Evolutionary conservation across 2,113 vertebrate species (phyloP), one percentile per base, ranked within the genome.

Genomic region (Menura novaehollandiae): DNA sequence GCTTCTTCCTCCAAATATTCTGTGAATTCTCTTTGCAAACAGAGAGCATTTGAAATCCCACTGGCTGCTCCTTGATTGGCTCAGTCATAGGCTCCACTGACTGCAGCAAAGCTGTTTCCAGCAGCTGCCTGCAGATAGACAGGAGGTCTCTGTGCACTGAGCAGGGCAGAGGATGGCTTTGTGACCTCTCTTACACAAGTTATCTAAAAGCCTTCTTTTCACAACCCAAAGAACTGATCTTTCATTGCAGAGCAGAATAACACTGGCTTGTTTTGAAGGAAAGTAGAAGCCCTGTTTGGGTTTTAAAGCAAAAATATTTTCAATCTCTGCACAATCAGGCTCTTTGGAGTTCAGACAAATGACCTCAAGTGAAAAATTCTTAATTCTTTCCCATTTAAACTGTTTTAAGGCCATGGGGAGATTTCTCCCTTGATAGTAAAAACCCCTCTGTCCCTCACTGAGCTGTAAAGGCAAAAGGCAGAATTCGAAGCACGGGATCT

Each of bases 231-330:
- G 27, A 93, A 96, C 46, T 6, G 8, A 67, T 85, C 71, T 83
- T 97, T 95, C 52, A 95, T 76, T 58, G n/a, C 43, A 41, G 39
- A 77, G 55, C 35, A 88, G 51, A 90, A 68, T 87, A 93, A 76
- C 60, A 68, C 44, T 60, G 53, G 15, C 41, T 92, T 96, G 80
- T 96, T 78, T 77, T 78, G 73, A 69, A 64, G n/a, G n/a, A 85
- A 94, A 84, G 56, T 66, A 75, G 17, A 28, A 49, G 44, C 37
- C 43, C 46, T 86, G 30, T 87, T 94, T 88, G 51, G 28, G 15
- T 83, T 86, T 69, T 71, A 92, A 92, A 76, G 78, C 43, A 91
- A 92, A 93, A 94, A 67, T 80, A 7, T 88, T 95, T 94, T 93
- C 28, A 85, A 46, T 46, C 35, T 63, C 68, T 62, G 44, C 32